A percentile compares a stretch with the other conserved stretches of the same genome.
These are phyloP conservation scores for Sturnus vulgaris DNA, from an alignment of 2,113 vertebrate species.

Conservation along the genomic window DNA sequence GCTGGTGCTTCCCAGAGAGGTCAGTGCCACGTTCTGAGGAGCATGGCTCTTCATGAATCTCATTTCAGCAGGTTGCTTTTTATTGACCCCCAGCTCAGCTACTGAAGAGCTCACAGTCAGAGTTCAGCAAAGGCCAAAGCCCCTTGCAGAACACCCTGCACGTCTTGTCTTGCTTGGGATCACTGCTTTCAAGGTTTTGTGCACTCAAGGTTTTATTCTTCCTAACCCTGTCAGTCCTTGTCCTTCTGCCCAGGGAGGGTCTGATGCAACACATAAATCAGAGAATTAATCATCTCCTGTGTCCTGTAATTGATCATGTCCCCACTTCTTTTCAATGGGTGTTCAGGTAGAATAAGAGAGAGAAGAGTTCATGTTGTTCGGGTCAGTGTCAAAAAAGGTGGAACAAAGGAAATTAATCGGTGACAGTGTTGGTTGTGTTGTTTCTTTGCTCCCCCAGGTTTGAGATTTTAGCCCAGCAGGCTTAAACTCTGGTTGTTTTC, in stretches of 20 bases:
- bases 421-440: neutral
- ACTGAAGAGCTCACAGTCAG: neutral
- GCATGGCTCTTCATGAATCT: neutral
- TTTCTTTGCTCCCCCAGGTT: neutral
- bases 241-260: neutral
- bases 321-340: neutral
- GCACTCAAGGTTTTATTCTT: neutral
- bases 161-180: neutral
- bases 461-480: neutral
- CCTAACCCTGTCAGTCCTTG: neutral
- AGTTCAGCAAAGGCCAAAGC: conserved; percentile 18
- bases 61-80: conserved; percentile 28
- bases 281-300: neutral
- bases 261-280: neutral
- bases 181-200: neutral
- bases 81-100: neutral
- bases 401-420: neutral
- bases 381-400: neutral
- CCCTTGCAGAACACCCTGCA: neutral
- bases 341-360: neutral
- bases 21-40: neutral
- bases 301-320: neutral
- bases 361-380: neutral
- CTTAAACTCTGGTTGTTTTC: neutral
- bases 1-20: neutral